A percentile compares a stretch with the other conserved stretches of the same genome.
Evolutionary conservation across 2,113 vertebrate genomes (phyloP).

Genomic region (Melanostigma gelatinosum): DNA sequence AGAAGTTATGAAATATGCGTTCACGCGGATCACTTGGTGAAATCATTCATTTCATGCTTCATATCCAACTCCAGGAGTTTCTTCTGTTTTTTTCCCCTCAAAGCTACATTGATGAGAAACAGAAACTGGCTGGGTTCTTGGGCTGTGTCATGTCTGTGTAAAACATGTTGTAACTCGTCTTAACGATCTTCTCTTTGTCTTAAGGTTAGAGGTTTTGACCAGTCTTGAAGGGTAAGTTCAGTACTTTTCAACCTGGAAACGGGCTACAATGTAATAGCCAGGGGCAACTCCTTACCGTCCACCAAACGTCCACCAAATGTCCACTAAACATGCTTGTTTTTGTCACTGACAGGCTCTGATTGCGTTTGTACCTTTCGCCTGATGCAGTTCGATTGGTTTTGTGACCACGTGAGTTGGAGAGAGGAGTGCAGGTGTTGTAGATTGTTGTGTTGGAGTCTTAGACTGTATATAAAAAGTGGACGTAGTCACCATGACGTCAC

Average conservation of each 20-base stretch:
- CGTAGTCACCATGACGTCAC: too few relatives aligned
- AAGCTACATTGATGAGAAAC: constrained; percentile 61
- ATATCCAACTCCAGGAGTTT: constrained; percentile 26
- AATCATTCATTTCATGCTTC: constrained; percentile 70
- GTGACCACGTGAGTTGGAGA: background rate
- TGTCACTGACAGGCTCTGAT: background rate
- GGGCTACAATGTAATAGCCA: too few relatives aligned
- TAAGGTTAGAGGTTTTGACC: background rate
- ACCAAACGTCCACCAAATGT: background rate
- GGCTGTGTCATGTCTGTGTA: constrained; percentile 33
- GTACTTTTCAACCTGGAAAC: too few relatives aligned
- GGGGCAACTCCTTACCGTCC: background rate
- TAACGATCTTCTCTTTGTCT: constrained; percentile 27
- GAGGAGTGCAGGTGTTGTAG: background rate
- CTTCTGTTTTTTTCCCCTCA: constrained; percentile 27
- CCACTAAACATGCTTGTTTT: background rate
- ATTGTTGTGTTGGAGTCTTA: background rate
- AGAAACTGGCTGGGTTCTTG: constrained; percentile 43
- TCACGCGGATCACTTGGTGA: constrained; percentile 50
- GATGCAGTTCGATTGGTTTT: background rate
- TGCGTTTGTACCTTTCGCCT: background rate
- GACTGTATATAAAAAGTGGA: too few relatives aligned
- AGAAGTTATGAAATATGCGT: constrained; percentile 63
- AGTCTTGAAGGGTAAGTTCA: background rate
- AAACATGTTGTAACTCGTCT: constrained; percentile 31